These are phyloP conservation scores for Thryonomys swinderianus DNA, from an alignment of 2,113 vertebrate species.

Conservation along the genomic window DNA sequence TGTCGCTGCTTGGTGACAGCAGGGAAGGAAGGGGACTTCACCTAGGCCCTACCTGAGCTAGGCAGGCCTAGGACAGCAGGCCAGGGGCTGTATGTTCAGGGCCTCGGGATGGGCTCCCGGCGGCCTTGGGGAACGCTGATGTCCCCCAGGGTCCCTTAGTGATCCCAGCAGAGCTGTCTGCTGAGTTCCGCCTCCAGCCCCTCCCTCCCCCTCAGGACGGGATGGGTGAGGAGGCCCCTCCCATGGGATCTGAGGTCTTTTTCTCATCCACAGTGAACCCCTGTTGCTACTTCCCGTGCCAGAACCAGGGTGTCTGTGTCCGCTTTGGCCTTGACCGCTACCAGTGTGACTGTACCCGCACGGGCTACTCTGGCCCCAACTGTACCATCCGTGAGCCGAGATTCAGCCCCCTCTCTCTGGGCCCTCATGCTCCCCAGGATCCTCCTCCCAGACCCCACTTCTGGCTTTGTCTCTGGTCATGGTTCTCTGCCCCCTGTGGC, in stretches of 20 bases:
- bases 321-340: conserved; percentile 87
- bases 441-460: not conserved
- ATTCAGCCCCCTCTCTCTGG: not conserved
- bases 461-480: not conserved
- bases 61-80: not conserved
- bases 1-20: not conserved
- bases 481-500: not conserved
- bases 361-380: conserved; percentile 92
- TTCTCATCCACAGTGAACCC: conserved; percentile 90
- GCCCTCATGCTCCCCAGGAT: not conserved
- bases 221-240: fast-evolving
- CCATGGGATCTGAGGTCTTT: not conserved
- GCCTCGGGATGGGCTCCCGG: no score
- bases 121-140: not conserved
- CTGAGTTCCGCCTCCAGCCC: not conserved
- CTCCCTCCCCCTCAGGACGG: fast-evolving
- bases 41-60: not conserved
- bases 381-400: conserved; percentile 93
- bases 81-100: not conserved
- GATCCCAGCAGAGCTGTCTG: not conserved
- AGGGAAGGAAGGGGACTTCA: not conserved
- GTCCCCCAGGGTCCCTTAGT: not conserved
- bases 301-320: conserved; percentile 93
- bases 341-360: conserved; percentile 95
- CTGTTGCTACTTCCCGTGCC: conserved; percentile 96